Base-by-base conservation (phyloP, 1,140 invertebrate genomes). In the Planococcus citri region DNA sequence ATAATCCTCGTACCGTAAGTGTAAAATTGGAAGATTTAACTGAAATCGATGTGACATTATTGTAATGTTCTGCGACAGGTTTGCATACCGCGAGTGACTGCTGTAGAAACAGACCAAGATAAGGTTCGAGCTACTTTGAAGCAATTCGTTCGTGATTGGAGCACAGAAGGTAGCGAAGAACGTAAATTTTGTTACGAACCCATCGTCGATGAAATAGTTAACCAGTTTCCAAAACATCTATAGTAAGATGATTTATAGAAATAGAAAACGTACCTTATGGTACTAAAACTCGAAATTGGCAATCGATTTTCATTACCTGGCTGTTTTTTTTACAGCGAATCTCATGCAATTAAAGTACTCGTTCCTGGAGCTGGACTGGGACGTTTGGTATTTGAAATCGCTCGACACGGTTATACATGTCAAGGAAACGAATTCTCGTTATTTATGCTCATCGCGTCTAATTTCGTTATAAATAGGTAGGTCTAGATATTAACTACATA, bases 381-480 rank as follows among this genome's bases (percentile, higher is more conserved):
- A 1, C 81, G 97, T 71, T 80, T 99, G 0, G 90, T 94, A 0
- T 97, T 89, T 81, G 96, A 99, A 80, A 87, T 99, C 14, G 94
- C 95, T 0, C 84, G 83, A 72, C 80, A 86, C 51, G 96, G 95
- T 4, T 98, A 90, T 78, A 85, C 83, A 8, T 97, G 94, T 76
- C 91, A 98, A 81, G 97, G 95, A 72, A 99, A 98, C 77, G 96
- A 99, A 81, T 97, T 95, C 79, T 95, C 92, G 41, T 83, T 98
- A 1, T 97, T 95, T 76, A 98, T 99, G 96, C 80, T 98, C 1
- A 91, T 98, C 74, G 90, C 93, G 0, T 96, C 95, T 24, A 94
- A 96, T 79, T 98, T 95, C 80, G 87, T 98, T 64, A 81, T 98
- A 17, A 98, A 98, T 79, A 88, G 88, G 84, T 76, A 51, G 2